Base-by-base conservation (phyloP, 2,888 invertebrate genomes). In the Thereva nobilitata region DNA sequence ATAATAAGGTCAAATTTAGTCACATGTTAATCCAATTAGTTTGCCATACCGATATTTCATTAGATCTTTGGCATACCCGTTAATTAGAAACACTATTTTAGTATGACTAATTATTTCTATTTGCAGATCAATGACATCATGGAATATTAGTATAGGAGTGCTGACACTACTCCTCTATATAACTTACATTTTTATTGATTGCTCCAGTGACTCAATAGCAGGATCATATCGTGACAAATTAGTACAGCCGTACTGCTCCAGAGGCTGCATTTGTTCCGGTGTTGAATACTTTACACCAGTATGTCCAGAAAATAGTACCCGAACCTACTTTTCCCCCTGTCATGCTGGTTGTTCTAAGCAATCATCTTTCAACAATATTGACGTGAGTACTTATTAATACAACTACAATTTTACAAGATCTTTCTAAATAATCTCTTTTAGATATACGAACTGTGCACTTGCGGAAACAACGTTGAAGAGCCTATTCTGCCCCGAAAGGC, bases 241-340 rank as follows among this genome's bases (percentile, higher is more conserved):
- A 6, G 74, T 81, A 0, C 79, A 81, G 40, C 82, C 82, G 12
- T 83, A 78, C 64, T 87, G 87, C 72, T 86, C 86, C 69, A 78
- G 77, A 40, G 74, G 83, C 47, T 87, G 87, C 71, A 78, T 81
- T 23, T 88, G 88, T 73, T 77, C 78, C 10, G 71, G 73, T 0
- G 74, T 75, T 0, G 76, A 78, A 23, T 56, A 34, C 1, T 90
- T 88, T 73, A 83, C 84, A 65, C 90, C 90, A 0, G 83, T 90
- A 38, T 90, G 89, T 73, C 83, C 86, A 2, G 81, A 80, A 68
- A 83, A 83, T 68, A 80, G 82, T 7, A 77, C 73, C 0, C 77
- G 82, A 5, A 87, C 87, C 0, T 90, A 85, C 75, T 91, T 87
- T 75, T 89, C 88, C 0, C 88, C 91, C 0, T 91, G 91, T 76